Base-by-base conservation (phyloP, 1,140 invertebrate genomes). In the Choristoneura fumiferana region DNA sequence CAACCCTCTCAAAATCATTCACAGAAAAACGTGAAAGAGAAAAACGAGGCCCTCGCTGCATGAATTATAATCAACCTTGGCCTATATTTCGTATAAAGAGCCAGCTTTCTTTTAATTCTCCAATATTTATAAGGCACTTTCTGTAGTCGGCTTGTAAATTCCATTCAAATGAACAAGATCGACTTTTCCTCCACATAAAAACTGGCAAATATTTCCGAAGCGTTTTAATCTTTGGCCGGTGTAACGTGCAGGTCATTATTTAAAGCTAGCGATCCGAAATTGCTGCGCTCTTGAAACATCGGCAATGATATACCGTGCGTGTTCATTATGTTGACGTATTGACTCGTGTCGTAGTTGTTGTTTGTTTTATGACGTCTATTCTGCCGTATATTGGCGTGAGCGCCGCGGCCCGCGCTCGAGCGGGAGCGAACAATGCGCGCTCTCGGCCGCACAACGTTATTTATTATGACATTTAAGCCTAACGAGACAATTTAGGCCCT, bases 241-340 rank as follows among this genome's bases (percentile, higher is more conserved):
- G 52, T 64, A 56, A 33, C 55, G 35, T 53, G 15, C 8, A 14
- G 69, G 68, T 72, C 66, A 76, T 73, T 78, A 77, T 75, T 79
- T 76, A 69, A 63, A 75, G 57, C 67, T 58, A 70, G 62, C 60
- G 65, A 67, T 65, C 60, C 69, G 67, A 66, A 76, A 76, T 75
- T 52, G 4, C 35, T 33, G 61, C 36, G 22, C 65, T 61, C 38
- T 61, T 12, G 62, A 10, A 57, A 52, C 57, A 34, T 60, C 54
- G 54, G 58, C 63, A 62, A 65, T 63, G 62, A 75, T 73, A 69
- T 76, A 75, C 40, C 57, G 54, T 29, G 62, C 60, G 62, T 39
- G 49, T 61, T 62, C 55, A 85, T 85, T 81, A 81, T 75, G 62
- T 67, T 59, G 67, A 68, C 66, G 63, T 75, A 73, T 81, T 75